Percentiles rank a stretch among this genome's conserved stretches.
Evolutionary conservation across 2,888 invertebrate genomes (phyloP).

Genomic region (Acholoe squamosa): DNA sequence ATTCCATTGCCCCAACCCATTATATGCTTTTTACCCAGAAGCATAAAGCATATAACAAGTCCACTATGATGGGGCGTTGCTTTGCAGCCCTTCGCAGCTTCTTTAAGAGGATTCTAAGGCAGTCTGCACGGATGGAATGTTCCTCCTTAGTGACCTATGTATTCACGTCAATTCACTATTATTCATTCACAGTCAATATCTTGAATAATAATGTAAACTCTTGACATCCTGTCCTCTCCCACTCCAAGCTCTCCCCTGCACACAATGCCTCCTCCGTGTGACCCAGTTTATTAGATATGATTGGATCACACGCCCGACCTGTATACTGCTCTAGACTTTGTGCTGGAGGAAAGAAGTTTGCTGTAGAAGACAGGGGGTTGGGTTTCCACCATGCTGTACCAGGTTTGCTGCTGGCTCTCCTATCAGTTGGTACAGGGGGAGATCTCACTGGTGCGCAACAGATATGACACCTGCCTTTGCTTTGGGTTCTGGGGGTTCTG

Average conservation of each 20-base stretch:
- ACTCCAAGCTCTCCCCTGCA: not conserved
- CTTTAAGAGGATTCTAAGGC: too few species aligned
- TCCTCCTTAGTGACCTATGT: not conserved
- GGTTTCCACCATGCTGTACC: not conserved
- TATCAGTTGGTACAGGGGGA: not conserved
- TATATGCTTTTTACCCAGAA: too few species aligned
- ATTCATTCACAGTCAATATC: not conserved
- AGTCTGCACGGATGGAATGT: not conserved
- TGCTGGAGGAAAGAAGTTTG: not conserved
- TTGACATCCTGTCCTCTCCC: not conserved
- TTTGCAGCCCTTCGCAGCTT: too few species aligned
- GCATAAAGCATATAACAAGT: too few species aligned
- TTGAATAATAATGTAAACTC: not conserved
- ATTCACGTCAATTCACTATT: not conserved
- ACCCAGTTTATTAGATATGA: constrained; percentile 24
- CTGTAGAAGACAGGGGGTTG: constrained; percentile 12
- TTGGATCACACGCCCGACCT: not conserved
- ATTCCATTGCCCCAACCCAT: too few species aligned
- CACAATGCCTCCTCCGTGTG: not conserved
- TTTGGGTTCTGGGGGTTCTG: too few species aligned
- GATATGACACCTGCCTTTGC: too few species aligned
- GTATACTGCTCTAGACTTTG: not conserved
- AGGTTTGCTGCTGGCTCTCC: not conserved
- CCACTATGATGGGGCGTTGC: too few species aligned
- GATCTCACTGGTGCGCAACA: too few species aligned